Evolutionary conservation across 2,797 vertebrate species (phyloP).

Genomic region (Ctenopoma kingsleyae): DNA sequence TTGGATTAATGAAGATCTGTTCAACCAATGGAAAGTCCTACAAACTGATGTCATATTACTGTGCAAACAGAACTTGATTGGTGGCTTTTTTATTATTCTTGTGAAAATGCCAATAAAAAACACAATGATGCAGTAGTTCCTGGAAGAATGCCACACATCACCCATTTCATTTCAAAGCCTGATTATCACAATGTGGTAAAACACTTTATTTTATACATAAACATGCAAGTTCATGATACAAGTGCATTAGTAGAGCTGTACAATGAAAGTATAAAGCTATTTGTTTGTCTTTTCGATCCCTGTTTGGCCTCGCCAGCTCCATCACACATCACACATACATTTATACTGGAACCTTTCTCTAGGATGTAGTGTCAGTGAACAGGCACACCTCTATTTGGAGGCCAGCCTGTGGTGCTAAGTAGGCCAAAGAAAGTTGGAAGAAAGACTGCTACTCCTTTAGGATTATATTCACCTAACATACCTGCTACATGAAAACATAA

Average conservation of each 20-base stretch:
- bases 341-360: slow-evolving; percentile 54
- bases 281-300: slow-evolving; percentile 36
- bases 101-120: neutral
- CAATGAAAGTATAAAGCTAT: neutral
- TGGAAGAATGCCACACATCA: neutral
- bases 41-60: neutral
- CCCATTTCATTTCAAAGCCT: neutral
- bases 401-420: slow-evolving; percentile 9
- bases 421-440: slow-evolving; percentile 28
- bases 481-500: neutral
- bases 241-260: neutral
- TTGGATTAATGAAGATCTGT: neutral
- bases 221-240: neutral
- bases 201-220: neutral
- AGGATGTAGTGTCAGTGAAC: slow-evolving; percentile 35
- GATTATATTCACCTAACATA: neutral
- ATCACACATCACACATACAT: slow-evolving; percentile 50
- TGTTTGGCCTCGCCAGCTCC: neutral
- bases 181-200: slow-evolving; percentile 4
- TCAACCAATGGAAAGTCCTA: neutral
- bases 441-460: slow-evolving; percentile 14
- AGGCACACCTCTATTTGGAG: slow-evolving; percentile 60
- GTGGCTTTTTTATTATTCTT: neutral
- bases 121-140: neutral
- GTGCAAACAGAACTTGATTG: neutral